A percentile compares a stretch with the other conserved stretches of the same genome.
Evolutionary conservation across 2,797 vertebrate genomes (phyloP).

Genomic region (Enteromius thamalakanensis): DNA sequence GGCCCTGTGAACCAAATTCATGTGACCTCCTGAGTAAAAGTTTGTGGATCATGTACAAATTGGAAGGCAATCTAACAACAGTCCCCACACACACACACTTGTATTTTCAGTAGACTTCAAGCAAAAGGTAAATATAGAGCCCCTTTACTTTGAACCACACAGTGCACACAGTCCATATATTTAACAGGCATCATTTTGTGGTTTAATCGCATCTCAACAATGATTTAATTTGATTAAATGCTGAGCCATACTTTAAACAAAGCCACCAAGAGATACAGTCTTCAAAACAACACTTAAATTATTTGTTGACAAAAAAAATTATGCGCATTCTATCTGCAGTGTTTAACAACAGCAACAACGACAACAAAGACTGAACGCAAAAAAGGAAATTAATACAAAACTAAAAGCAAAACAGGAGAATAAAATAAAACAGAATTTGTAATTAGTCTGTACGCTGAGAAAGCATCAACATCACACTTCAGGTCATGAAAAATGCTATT

Average conservation of each 20-base stretch:
- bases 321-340: background rate
- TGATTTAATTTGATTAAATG: background rate
- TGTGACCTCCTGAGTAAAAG: background rate
- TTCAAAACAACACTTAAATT: background rate
- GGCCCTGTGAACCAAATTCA: background rate
- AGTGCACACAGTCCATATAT: background rate
- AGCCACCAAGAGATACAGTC: background rate
- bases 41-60: background rate
- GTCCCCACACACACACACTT: background rate
- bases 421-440: background rate
- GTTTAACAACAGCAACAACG: background rate
- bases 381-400: background rate
- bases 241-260: background rate
- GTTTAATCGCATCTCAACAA: background rate
- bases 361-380: background rate
- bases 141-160: background rate
- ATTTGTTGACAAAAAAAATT: background rate
- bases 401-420: background rate
- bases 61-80: background rate
- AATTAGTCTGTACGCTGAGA: constrained; percentile 9
- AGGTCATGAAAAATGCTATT: constrained; percentile 13
- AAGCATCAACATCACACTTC: constrained; percentile 30
- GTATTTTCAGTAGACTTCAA: background rate
- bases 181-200: background rate
- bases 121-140: background rate